phyloP scores from a whole-genome alignment of 1,140 invertebrate genomes.

The Conus betulinus region DNA sequence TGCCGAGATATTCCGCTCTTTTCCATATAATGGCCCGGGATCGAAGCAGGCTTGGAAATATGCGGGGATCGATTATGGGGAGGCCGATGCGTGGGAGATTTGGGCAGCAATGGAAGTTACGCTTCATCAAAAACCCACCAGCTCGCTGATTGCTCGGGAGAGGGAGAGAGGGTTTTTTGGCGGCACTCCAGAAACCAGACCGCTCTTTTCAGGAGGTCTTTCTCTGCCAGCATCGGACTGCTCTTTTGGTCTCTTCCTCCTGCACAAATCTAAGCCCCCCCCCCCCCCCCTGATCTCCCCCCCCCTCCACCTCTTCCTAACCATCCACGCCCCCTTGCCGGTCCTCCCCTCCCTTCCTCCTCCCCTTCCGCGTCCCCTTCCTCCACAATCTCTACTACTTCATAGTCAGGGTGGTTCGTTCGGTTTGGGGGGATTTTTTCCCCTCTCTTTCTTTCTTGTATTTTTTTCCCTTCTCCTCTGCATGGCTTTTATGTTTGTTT shows the following conservation, averaged over 20 bases:
- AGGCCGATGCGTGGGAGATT: conserved; percentile 39
- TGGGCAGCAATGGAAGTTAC: conserved; percentile 41
- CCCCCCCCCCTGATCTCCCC: too few relatives aligned
- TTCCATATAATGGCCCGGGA: conserved; percentile 36
- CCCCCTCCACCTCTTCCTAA: too few relatives aligned
- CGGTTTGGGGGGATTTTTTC: background rate
- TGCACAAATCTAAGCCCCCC: too few relatives aligned
- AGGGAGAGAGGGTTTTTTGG: background rate
- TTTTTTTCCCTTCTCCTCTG: background rate
- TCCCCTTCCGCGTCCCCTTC: too few relatives aligned
- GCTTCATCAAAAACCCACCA: conserved; percentile 44
- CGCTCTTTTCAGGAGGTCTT: background rate
- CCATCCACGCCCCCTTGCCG: too few relatives aligned
- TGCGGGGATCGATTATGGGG: conserved; percentile 47
- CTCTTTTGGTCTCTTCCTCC: background rate
- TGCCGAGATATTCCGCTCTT: conserved; percentile 25
- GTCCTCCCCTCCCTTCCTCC: too few relatives aligned
- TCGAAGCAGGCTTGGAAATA: conserved; percentile 38
- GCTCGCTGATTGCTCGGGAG: background rate
- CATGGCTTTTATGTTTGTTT: background rate
- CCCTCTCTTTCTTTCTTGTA: background rate
- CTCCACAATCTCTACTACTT: too few relatives aligned
- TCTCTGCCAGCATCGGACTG: background rate
- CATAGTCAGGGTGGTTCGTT: too few relatives aligned
- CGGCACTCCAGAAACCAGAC: background rate